Conservation (phyloP, 2,888 invertebrate species). For the Girardia tigrina region DNA sequence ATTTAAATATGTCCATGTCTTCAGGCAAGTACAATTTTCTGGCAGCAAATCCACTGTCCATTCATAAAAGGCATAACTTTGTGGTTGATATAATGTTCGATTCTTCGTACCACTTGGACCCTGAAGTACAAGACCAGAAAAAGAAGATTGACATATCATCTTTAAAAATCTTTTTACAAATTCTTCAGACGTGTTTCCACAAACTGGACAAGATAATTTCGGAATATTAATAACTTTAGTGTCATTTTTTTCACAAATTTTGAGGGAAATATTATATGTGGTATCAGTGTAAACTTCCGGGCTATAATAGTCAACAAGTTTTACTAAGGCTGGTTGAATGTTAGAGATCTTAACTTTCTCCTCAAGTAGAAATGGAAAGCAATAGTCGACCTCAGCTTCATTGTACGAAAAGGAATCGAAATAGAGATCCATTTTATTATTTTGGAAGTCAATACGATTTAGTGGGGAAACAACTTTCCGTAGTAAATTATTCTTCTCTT, state of each 20-base stretch:
- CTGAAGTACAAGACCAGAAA: no score
- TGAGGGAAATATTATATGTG: not conserved
- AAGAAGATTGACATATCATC: no score
- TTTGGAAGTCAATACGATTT: not conserved
- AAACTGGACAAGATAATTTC: no score
- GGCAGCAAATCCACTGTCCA: no score
- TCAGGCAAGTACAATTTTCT: no score
- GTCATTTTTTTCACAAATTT: not conserved
- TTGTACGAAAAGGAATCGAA: not conserved
- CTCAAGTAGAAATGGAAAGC: not conserved
- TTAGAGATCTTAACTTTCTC: not conserved
- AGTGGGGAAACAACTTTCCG: not conserved
- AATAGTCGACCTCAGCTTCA: not conserved
- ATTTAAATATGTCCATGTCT: no score
- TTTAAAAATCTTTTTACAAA: no score
- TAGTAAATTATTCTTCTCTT: not conserved
- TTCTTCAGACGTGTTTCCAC: no score
- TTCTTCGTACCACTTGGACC: no score
- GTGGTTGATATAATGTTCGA: no score
- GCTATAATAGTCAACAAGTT: slow-evolving; percentile 27
- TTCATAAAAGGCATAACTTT: no score
- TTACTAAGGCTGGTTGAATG: not conserved
- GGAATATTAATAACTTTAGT: no score
- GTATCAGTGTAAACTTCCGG: slow-evolving; percentile 9
- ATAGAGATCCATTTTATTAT: not conserved